A percentile compares a stretch with the other conserved stretches of the same genome.
Evolutionary conservation across 2,797 vertebrate genomes (phyloP).

Genomic region (Naso thynnoides): DNA sequence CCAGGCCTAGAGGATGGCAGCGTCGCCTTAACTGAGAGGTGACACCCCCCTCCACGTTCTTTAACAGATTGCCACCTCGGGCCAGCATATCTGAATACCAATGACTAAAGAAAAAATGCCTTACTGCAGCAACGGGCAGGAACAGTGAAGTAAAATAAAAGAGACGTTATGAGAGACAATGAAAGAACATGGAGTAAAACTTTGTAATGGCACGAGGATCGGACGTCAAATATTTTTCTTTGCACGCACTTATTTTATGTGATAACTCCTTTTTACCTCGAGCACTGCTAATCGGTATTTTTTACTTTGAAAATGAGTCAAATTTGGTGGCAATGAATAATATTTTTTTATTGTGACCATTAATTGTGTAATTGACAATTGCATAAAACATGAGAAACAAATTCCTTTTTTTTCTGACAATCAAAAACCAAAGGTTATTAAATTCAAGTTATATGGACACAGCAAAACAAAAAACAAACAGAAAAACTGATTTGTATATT

Average conservation of each 20-base stretch:
- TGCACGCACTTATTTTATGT: background rate
- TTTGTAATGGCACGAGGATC: conserved; percentile 4
- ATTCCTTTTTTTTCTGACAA: no score
- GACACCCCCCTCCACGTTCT: conserved; percentile 67
- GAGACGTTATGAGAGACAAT: conserved; percentile 28
- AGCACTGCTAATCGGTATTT: background rate
- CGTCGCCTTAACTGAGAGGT: conserved; percentile 72
- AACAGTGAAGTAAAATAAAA: conserved; percentile 29
- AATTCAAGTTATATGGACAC: background rate
- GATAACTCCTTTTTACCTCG: background rate
- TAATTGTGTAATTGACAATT: no score
- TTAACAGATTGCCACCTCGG: conserved; percentile 64
- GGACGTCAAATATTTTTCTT: background rate
- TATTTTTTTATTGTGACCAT: background rate
- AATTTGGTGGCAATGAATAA: background rate
- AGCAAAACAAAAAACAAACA: background rate
- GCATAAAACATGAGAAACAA: no score
- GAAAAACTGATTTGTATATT: background rate
- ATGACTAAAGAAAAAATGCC: conserved; percentile 35
- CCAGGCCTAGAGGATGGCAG: conserved; percentile 57
- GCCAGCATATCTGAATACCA: conserved; percentile 69
- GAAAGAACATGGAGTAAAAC: conserved; percentile 17
- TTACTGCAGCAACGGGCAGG: conserved; percentile 25
- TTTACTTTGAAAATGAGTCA: background rate
- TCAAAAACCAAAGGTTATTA: background rate